These are phyloP conservation scores for Baronia brevicornis DNA, from an alignment of 2,888 invertebrate species.

Conservation along the genomic window DNA sequence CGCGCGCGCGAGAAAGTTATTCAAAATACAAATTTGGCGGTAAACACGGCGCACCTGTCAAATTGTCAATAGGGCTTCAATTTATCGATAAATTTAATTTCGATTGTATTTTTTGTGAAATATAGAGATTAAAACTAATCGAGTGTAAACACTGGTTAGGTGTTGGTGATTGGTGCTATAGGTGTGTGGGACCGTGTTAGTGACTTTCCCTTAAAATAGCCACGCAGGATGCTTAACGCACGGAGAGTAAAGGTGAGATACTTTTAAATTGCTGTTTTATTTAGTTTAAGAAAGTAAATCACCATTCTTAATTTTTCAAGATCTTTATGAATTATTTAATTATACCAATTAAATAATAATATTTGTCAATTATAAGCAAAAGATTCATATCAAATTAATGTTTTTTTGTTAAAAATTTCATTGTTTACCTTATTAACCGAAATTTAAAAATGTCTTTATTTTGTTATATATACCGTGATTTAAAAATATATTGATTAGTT, in stretches of 20 bases:
- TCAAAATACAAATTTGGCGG: conserved; percentile 43
- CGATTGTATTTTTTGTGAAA: not conserved
- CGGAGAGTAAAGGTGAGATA: conserved; percentile 48
- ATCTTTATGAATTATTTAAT: too few species aligned
- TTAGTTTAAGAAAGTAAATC: too few species aligned
- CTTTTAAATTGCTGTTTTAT: conserved; percentile 1
- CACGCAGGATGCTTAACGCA: conserved; percentile 50
- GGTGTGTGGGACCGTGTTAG: conserved; percentile 37
- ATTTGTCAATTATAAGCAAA: too few species aligned
- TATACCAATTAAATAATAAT: too few species aligned
- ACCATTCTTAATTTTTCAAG: not conserved
- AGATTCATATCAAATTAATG: too few species aligned
- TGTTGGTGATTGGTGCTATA: conserved; percentile 39
- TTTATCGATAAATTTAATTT: not conserved
- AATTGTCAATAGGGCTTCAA: conserved; percentile 11
- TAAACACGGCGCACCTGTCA: conserved; percentile 19
- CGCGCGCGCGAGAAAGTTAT: conserved; percentile 45
- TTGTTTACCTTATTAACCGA: too few species aligned
- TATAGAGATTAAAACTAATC: conserved; percentile 12
- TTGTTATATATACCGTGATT: too few species aligned
- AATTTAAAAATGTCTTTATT: too few species aligned
- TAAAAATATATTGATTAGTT: too few species aligned
- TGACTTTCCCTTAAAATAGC: conserved; percentile 50
- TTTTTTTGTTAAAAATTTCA: too few species aligned
- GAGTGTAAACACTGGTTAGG: conserved; percentile 22